Conservation (phyloP, 2,888 invertebrate genomes). For the Orchesellides sinensis region DNA sequence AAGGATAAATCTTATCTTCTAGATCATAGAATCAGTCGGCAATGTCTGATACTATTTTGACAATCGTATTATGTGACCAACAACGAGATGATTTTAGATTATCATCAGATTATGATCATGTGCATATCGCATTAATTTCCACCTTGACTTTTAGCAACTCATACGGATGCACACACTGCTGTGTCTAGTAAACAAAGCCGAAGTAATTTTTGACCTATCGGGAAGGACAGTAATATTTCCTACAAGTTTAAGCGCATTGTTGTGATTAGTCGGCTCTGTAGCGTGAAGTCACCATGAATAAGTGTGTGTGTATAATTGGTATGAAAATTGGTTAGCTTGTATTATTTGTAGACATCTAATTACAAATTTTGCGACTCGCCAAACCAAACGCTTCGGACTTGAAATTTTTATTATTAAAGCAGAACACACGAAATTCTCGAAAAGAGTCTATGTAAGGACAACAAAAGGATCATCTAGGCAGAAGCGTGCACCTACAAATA, state of each 20-base stretch:
- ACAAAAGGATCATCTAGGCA: slow-evolving; percentile 18
- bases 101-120: slow-evolving; percentile 34
- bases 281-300: not conserved
- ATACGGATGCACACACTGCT: too few species aligned
- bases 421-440: slow-evolving; percentile 18
- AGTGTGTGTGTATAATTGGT: not conserved
- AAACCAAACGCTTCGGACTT: not conserved
- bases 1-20: slow-evolving; percentile 55
- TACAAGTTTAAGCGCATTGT: not conserved
- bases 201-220: slow-evolving; percentile 28
- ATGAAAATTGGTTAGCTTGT: slow-evolving; percentile 20
- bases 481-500: not conserved
- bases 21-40: slow-evolving; percentile 46
- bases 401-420: slow-evolving; percentile 24
- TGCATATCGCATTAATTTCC: slow-evolving; percentile 37
- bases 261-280: not conserved
- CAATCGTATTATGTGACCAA: not conserved
- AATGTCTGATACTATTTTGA: slow-evolving; percentile 5
- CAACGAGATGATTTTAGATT: not conserved
- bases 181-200: too few species aligned
- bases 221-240: slow-evolving; percentile 40
- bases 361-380: not conserved
- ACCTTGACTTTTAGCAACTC: slow-evolving; percentile 38
- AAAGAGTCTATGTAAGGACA: slow-evolving; percentile 10
- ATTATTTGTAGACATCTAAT: not conserved